Base-by-base conservation (phyloP, 2,797 vertebrate species). In the Remorina albescens region DNA sequence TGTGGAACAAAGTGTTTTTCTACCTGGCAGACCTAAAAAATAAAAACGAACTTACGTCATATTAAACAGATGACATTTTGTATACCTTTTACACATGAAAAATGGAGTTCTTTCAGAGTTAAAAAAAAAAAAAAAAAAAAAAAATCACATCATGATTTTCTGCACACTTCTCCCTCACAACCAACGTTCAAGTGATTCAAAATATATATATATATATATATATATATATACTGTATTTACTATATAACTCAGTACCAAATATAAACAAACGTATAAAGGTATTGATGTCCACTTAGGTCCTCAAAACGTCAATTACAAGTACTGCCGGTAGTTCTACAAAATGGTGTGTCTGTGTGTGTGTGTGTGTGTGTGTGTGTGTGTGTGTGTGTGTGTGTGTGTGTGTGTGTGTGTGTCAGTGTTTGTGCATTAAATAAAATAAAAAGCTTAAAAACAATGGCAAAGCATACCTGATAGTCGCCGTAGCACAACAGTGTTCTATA, bases 401-500 rank as follows among this genome's bases (percentile, higher is more conserved):
- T 86, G 83, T 84, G 71, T 84, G 71, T 81, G 47, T 72, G 54
- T 86, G 81, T 83, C 63, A 81, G 53, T 68, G 61, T 59, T 79
- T 88, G 90, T 85, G 90, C 70, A 84, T 94, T 91, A 91, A 91
- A 93, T 93, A 86, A 89, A 87, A 91, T 84, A 80, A 84, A 89
- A 91, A 89, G 80, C 76, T 89, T 88, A 85, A 89, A 90, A 93
- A 91, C 75, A 81, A 94, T 93, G 93, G 94, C 93, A 93, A 94
- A 94, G 93, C 94, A 93, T 94, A 95, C 95, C 95, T 95, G 94
- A 95, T 95, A 94, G 92, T 94, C 90, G 94, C 93, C 88, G 90
- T 92, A 94, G 94, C 93, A 94, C 90, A 93, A 95, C 94, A 95
- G 95, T 95, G 94, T 95, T 93, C 93, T 94, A 95, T 93, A 94